phyloP scores from a whole-genome alignment of 2,888 invertebrate species.

The Lomographa bimaculata region DNA sequence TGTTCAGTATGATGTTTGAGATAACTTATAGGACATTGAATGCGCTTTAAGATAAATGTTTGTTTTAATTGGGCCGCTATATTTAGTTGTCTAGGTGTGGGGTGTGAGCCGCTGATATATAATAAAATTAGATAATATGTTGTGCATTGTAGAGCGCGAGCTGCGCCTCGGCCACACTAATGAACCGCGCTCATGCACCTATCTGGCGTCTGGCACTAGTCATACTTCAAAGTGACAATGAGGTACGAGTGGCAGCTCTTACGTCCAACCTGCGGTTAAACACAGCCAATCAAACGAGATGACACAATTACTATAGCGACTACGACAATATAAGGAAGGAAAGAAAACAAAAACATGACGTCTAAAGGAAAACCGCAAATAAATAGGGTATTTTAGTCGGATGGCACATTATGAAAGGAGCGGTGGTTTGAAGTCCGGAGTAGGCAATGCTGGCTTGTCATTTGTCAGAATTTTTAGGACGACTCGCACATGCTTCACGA shows the following conservation, averaged over 20 bases:
- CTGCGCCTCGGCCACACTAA: slow-evolving; percentile 24
- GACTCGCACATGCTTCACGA: too few species aligned
- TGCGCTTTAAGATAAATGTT: slow-evolving; percentile 32
- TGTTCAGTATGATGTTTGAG: slow-evolving; percentile 8
- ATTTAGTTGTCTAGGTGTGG: slow-evolving; percentile 41
- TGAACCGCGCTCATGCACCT: slow-evolving; percentile 24
- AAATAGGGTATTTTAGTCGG: slow-evolving; percentile 13
- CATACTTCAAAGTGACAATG: slow-evolving; percentile 11
- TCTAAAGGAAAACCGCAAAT: slow-evolving; percentile 29
- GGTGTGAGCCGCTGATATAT: slow-evolving; percentile 35
- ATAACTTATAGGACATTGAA: slow-evolving; percentile 25
- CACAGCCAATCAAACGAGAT: not conserved
- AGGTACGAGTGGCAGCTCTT: too few species aligned
- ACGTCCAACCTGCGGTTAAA: not conserved
- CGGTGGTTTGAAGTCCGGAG: slow-evolving; percentile 5
- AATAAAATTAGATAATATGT: slow-evolving; percentile 44
- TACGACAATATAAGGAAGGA: slow-evolving; percentile 7
- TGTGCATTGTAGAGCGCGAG: slow-evolving; percentile 27
- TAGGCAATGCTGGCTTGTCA: too few species aligned
- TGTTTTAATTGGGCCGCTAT: slow-evolving; percentile 34
- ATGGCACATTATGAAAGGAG: slow-evolving; percentile 2
- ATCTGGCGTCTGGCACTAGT: slow-evolving; percentile 22
- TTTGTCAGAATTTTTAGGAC: too few species aligned
- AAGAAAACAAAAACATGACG: slow-evolving; percentile 8
- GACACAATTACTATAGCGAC: slow-evolving; percentile 1